Conservation (phyloP, 2,888 invertebrate genomes). For the Hipparchia sbordonii region DNA sequence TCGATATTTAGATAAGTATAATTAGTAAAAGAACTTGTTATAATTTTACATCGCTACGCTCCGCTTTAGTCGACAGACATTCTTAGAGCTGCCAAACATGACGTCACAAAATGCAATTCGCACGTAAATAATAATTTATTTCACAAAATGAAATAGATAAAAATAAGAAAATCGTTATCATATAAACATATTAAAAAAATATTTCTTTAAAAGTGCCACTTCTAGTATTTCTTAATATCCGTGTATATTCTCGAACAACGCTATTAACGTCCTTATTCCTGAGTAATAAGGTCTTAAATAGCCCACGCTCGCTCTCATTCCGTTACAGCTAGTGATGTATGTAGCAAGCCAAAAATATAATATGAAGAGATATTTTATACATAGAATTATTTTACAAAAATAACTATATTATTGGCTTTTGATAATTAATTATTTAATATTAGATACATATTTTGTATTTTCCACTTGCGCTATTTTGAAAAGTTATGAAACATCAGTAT, state of each 20-base stretch:
- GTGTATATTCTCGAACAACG: conserved; percentile 34
- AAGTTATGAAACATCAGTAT: neutral
- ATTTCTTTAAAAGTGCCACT: conserved; percentile 4
- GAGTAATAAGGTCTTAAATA: conserved; percentile 52
- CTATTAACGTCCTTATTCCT: conserved; percentile 52
- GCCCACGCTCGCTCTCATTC: conserved; percentile 35
- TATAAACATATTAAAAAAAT: neutral
- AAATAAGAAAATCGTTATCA: neutral
- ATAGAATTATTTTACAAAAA: conserved; percentile 35
- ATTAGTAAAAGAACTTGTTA: no score
- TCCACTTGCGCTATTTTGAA: neutral
- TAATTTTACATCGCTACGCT: no score
- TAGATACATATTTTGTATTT: neutral
- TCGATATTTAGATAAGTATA: no score
- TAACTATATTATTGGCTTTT: conserved; percentile 21
- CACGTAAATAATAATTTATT: no score
- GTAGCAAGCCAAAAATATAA: conserved; percentile 24
- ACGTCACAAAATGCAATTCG: no score
- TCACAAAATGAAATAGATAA: neutral
- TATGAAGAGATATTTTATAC: conserved; percentile 27
- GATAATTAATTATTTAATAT: conserved; percentile 13
- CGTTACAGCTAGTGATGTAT: conserved; percentile 6
- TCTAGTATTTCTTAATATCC: conserved; percentile 35
- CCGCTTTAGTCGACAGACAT: no score
- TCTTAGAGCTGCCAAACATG: no score